phyloP scores from a whole-genome alignment of 2,888 invertebrate genomes.

The Lingula anatina region DNA sequence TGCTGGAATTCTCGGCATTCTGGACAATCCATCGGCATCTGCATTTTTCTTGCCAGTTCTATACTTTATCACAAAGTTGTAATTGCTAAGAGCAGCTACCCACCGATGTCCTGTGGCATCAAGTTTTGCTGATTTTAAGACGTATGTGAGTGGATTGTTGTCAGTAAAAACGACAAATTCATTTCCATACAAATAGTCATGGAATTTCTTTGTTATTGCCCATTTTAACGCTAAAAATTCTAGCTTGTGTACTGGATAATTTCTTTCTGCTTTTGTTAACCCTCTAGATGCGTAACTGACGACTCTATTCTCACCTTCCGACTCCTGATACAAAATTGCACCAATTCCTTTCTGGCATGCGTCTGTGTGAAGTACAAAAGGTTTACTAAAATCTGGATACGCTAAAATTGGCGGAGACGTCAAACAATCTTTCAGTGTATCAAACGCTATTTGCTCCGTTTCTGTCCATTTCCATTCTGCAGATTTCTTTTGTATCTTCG shows the following conservation, averaged over 20 bases:
- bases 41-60: background rate
- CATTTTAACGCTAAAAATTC: background rate
- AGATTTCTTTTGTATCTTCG: background rate
- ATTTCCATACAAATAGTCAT: background rate
- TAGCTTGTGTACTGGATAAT: background rate
- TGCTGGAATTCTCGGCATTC: background rate
- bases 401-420: constrained; percentile 1
- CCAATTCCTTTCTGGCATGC: background rate
- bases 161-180: background rate
- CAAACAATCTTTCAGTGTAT: background rate
- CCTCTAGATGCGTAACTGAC: background rate
- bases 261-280: background rate
- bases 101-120: constrained; percentile 3
- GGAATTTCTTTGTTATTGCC: background rate
- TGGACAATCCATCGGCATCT: constrained; percentile 1
- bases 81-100: background rate
- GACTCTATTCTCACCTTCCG: background rate
- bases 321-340: background rate
- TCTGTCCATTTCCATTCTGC: background rate
- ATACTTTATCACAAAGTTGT: background rate
- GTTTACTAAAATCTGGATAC: background rate
- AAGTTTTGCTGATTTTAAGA: constrained; percentile 1
- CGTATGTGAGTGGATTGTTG: constrained; percentile 2
- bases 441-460: background rate
- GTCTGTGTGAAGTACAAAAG: background rate